Base-by-base conservation (phyloP, 2,888 invertebrate genomes). In the Sinhomidia bicolor region DNA sequence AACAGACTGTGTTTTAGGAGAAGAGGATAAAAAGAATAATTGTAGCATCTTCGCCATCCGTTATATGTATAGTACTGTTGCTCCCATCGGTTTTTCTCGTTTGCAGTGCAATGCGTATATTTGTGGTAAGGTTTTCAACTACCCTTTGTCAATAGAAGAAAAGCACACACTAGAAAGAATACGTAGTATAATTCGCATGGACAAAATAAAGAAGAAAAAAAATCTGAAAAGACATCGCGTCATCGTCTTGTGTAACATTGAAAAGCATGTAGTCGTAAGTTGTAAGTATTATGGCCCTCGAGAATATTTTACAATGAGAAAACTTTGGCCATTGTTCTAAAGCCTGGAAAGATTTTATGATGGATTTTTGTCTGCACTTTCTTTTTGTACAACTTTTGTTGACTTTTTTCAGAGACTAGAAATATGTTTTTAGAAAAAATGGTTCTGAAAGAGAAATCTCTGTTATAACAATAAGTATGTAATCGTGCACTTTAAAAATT, bases 221-320 rank as follows among this genome's bases (percentile, higher is more conserved):
- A 71, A 83, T 20, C 23, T 2, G 57, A 74, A 84, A 76, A 44
- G 54, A 62, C 54, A 62, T 85, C 54, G 78, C 44, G 44, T 74
- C 83, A 41, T 83, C 47, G 47, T 47, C 47, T 10, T 26, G 36
- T 84, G 76, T 84, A 68, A 29, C 14, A 60, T 60, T 47, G 2
- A 14, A 57, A 2, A 23, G 23, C 12, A 60, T 29, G 62, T 62
- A 62, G 57, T 23, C 5, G 57, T 20, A 51, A 51, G 60, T 20
- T 36, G 14, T 51, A 12, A 85, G 68, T 23, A 26, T 79, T 57
- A 79, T 83, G 71, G 57, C 57, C 79, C 82, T 68, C 83, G 41
- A 71, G 78, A 88, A 89, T 88, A 88, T 81, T 85, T 81, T 85
- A 85, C 88, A 89, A 89, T 89, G 89, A 88, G 89, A 89, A 89